These are phyloP conservation scores for Drosophila nigrodunni DNA, from an alignment of 1,140 invertebrate species.

Conservation along the genomic window DNA sequence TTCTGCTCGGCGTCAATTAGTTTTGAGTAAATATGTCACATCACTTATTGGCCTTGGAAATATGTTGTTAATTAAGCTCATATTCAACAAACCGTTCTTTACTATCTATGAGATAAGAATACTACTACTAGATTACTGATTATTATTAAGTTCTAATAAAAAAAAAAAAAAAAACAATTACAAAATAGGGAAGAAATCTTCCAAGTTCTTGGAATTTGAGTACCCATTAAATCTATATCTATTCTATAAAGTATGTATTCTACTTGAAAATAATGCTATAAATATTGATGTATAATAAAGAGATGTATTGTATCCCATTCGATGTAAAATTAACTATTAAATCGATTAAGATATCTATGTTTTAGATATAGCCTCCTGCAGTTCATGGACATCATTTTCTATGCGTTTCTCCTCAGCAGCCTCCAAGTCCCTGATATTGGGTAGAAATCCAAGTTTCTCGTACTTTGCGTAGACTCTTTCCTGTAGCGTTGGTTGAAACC, in stretches of 20 bases:
- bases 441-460: slow-evolving; percentile 57
- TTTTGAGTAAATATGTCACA: not conserved
- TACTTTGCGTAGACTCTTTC: slow-evolving; percentile 47
- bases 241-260: too few species aligned
- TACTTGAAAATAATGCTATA: too few species aligned
- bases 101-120: slow-evolving; percentile 24
- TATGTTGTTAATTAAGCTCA: not conserved
- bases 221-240: too few species aligned
- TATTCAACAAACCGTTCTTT: not conserved
- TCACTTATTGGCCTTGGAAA: slow-evolving; percentile 1
- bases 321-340: too few species aligned
- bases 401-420: slow-evolving; percentile 27
- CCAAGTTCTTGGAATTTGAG: too few species aligned
- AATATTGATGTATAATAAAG: too few species aligned
- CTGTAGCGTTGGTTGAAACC: slow-evolving; percentile 63
- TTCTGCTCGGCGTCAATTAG: not conserved
- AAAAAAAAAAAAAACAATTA: not conserved
- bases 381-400: slow-evolving; percentile 33
- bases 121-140: not conserved
- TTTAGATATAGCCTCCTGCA: slow-evolving; percentile 44
- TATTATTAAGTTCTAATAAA: not conserved
- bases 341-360: slow-evolving; percentile 4
- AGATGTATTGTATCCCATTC: too few species aligned
- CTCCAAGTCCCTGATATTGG: slow-evolving; percentile 35
- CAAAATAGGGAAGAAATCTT: not conserved